Evolutionary conservation across 2,113 vertebrate genomes (phyloP).

Genomic region (Dicerorhinus sumatrensis): DNA sequence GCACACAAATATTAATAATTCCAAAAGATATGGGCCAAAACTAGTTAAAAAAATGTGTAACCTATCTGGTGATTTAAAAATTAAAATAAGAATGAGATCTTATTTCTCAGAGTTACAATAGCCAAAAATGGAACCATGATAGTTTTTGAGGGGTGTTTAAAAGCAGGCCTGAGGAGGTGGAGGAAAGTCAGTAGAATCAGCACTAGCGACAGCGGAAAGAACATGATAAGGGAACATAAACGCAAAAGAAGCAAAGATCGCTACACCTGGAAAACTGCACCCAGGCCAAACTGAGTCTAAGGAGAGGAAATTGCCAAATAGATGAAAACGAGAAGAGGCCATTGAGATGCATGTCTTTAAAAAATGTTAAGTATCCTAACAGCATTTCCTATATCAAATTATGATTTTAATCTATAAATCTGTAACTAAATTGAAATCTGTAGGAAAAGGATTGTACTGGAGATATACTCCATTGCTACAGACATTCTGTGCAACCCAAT

Average conservation of each 20-base stretch:
- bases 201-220: not conserved
- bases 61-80: not conserved
- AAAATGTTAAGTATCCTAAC: not conserved
- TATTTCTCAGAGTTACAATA: not conserved
- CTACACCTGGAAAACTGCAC: not conserved
- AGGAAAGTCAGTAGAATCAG: fast-evolving
- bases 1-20: not conserved
- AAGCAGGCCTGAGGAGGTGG: fast-evolving
- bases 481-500: not conserved
- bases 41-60: not conserved
- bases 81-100: not conserved
- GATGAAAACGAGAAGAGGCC: not conserved
- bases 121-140: not conserved
- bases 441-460: not conserved
- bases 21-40: not conserved
- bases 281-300: not conserved
- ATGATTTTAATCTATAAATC: not conserved
- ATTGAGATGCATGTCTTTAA: not conserved
- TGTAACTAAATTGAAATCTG: not conserved
- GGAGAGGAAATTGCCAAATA: not conserved
- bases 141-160: not conserved
- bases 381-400: not conserved
- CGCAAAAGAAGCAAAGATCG: not conserved
- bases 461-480: not conserved
- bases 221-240: fast-evolving